phyloP scores from a whole-genome alignment of 2,888 invertebrate species.

The Beris morrisii region DNA sequence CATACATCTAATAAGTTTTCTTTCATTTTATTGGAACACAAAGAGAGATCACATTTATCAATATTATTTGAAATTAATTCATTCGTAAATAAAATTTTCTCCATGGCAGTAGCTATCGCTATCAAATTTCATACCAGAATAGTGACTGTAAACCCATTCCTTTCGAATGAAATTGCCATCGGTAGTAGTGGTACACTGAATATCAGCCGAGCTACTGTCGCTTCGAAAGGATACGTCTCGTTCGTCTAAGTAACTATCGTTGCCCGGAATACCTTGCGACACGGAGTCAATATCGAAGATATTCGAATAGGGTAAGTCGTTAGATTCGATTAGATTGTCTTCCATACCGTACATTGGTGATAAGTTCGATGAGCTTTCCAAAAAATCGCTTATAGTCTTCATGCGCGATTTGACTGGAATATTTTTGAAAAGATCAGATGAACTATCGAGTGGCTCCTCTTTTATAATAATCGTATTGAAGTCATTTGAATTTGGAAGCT shows the following conservation, averaged over 20 bases:
- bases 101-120: constrained; percentile 2
- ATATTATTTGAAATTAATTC: neutral
- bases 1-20: constrained; percentile 1
- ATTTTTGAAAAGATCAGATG: constrained; percentile 3
- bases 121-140: constrained; percentile 46
- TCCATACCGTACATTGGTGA: constrained; percentile 47
- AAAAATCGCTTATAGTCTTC: constrained; percentile 34
- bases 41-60: constrained; percentile 22
- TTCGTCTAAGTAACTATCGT: constrained; percentile 51
- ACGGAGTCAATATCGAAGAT: constrained; percentile 54
- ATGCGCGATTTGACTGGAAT: constrained; percentile 8
- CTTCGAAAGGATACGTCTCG: neutral
- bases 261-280: constrained; percentile 52
- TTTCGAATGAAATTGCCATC: constrained; percentile 55
- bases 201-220: neutral
- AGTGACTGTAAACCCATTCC: constrained; percentile 54
- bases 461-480: neutral
- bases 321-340: constrained; percentile 53
- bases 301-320: constrained; percentile 50
- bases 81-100: constrained; percentile 19
- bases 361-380: constrained; percentile 30
- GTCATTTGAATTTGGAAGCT: constrained; percentile 1
- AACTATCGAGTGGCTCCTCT: neutral
- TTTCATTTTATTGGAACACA: constrained; percentile 13
- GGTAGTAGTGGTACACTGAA: constrained; percentile 44